Evolutionary conservation across 2,797 vertebrate species (phyloP).

Genomic region (Sebastiscus albofasciatus): DNA sequence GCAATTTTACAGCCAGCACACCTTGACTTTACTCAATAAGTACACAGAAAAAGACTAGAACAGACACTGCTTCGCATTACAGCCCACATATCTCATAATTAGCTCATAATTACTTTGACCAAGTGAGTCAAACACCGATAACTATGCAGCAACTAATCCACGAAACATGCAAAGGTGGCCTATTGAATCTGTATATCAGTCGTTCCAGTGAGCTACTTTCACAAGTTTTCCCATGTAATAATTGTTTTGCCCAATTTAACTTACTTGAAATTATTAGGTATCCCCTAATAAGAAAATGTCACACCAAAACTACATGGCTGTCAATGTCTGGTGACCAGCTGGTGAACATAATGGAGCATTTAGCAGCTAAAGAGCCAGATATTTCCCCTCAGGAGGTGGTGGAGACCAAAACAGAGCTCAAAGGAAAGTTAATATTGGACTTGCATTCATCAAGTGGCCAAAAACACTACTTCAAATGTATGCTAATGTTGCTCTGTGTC

Average conservation of each 20-base stretch:
- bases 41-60: neutral
- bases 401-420: neutral
- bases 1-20: neutral
- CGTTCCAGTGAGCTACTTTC: neutral
- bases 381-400: neutral
- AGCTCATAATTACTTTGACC: neutral
- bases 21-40: neutral
- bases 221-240: neutral
- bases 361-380: neutral
- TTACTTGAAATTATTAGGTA: neutral
- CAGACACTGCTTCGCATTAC: neutral
- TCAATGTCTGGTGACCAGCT: neutral
- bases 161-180: neutral
- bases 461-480: neutral
- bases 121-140: neutral
- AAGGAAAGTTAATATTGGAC: neutral
- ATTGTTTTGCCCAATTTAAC: neutral
- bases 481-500: neutral
- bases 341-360: neutral
- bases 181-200: neutral
- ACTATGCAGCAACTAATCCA: neutral
- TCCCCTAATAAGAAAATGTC: no score
- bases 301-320: no score
- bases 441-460: neutral
- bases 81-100: neutral